Evolutionary conservation across 2,797 vertebrate species (phyloP), one percentile per base, ranked within the genome.

Genomic region (Pangasius djambal): DNA sequence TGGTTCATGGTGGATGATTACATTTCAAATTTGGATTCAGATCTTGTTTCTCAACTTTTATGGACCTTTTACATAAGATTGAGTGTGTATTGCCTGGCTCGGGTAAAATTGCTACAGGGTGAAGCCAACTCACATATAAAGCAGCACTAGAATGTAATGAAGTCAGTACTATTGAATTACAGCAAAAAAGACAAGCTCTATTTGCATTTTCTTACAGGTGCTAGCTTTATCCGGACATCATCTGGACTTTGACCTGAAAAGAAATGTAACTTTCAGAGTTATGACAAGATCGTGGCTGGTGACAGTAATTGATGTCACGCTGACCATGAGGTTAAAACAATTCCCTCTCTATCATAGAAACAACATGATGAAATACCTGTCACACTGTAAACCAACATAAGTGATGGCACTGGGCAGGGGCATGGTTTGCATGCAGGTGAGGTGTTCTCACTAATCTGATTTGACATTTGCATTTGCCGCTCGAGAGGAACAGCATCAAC

Each of bases 401-500:
- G 88, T 88, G 91, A 91, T 90, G 86, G 89, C 85, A 87, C 59
- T 72, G 87, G 88, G 89, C 88, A 91, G 91, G 89, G 85, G 84
- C 86, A 88, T 10, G 22, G 85, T 88, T 89, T 88, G 86, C 72
- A 89, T 90, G 89, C 88, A 90, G 90, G 92, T 92, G 83, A 87
- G 86, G 87, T 92, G 90, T 92, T 88, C 87, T 79, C 55, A 40
- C 91, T 93, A 91, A 92, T 93, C 90, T 87, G 77, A 90, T 91
- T 91, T 90, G 90, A 92, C 90, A 88, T 91, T 92, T 91, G 87
- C 90, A 92, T 92, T 93, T 92, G 89, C 91, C 57, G 90, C 90
- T 91, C 86, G 89, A 92, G 89, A 87, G 88, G 89, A 91, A 86
- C 88, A 86, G 86, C 83, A 91, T 69, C 86, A 70, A 92, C 87